Evolutionary conservation across 2,888 invertebrate species (phyloP).

Genomic region (Nasonovia ribisnigri): DNA sequence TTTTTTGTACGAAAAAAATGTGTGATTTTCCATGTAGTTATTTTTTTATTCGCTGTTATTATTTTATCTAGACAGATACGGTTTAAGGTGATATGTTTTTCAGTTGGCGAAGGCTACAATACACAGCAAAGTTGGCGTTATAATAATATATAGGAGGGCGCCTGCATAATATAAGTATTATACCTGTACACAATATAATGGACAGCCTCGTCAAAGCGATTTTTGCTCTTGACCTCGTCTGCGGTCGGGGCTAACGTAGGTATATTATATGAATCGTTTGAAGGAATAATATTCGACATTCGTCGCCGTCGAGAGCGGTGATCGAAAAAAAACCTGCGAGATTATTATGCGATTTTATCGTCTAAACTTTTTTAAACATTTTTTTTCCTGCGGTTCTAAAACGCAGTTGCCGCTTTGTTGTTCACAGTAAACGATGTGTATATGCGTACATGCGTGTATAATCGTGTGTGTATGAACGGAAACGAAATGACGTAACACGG

Average conservation of each 20-base stretch:
- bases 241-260: slow-evolving; percentile 33
- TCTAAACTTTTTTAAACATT: slow-evolving; percentile 17
- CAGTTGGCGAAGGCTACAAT: not conserved
- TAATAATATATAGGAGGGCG: not conserved
- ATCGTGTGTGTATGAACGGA: slow-evolving; percentile 2
- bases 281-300: slow-evolving; percentile 24
- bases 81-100: not conserved
- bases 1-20: not conserved
- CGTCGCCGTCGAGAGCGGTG: not conserved
- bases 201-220: slow-evolving; percentile 46
- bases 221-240: slow-evolving; percentile 57
- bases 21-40: not conserved
- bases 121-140: not conserved
- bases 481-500: slow-evolving; percentile 39
- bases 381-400: not conserved
- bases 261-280: slow-evolving; percentile 15
- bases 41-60: not conserved
- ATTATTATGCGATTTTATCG: slow-evolving; percentile 38
- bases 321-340: not conserved
- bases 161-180: not conserved
- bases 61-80: not conserved
- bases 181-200: slow-evolving; percentile 4
- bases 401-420: slow-evolving; percentile 24
- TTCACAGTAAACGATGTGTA: not conserved
- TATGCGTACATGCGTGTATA: not conserved